Conservation (phyloP, 2,113 vertebrate species). For the Eurystomus gularis region DNA sequence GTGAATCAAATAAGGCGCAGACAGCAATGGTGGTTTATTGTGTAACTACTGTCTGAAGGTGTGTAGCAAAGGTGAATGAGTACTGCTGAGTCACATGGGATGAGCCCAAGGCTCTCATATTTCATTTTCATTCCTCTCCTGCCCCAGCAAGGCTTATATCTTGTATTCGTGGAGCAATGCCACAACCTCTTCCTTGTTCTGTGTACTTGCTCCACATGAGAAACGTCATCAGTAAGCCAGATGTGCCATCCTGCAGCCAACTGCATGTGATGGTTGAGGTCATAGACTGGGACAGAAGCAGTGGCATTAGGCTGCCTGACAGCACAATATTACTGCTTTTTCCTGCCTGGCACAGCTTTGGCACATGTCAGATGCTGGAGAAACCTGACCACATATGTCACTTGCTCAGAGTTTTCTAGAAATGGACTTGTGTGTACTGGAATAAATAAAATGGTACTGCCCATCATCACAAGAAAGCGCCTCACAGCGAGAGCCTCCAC, state of each 20-base stretch:
- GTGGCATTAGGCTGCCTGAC: neutral
- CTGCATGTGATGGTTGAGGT: neutral
- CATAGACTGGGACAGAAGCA: neutral
- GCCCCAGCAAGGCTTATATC: neutral
- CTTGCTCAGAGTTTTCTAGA: neutral
- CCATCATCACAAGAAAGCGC: neutral
- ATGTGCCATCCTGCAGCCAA: neutral
- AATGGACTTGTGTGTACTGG: neutral
- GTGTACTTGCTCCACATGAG: neutral
- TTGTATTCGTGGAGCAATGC: neutral
- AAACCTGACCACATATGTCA: neutral
- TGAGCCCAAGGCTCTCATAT: neutral
- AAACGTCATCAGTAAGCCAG: rapidly evolving
- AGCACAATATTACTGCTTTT: neutral
- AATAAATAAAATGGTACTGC: neutral
- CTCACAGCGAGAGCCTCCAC: neutral
- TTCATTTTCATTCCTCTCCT: neutral
- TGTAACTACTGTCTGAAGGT: neutral
- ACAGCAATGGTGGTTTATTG: neutral
- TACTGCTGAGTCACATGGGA: neutral
- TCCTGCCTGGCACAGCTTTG: neutral
- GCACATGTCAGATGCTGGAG: neutral
- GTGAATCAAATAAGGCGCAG: neutral
- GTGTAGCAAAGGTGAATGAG: neutral
- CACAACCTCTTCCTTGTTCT: constrained; percentile 1